Base-by-base conservation (phyloP, 1,140 invertebrate species). In the Nephila pilipes region DNA sequence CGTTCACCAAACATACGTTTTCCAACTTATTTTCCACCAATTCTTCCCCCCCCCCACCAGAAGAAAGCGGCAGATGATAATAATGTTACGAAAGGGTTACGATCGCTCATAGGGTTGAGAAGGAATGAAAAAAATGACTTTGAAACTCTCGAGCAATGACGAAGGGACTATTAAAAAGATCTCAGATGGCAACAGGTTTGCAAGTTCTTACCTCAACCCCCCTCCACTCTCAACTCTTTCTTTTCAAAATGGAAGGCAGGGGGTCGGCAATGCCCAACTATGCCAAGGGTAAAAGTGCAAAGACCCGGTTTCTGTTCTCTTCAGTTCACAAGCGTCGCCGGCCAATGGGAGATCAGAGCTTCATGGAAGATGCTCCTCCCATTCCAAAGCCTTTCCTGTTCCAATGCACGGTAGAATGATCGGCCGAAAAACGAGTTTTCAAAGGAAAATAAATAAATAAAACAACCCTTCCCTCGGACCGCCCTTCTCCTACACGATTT, bases 251-350 rank as follows among this genome's bases (percentile, higher is more conserved):
- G 38, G 60, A 92, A 85, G 80, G 81, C 80, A 92, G 81, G 90
- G 90, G 90, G 90, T 92, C 81, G 57, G 60, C 46, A 57, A 79
- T 89, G 75, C 55, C 36, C 80, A 92, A 92, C n/a, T 92, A 92
- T 92, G 90, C 90, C 90, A 92, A 92, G 90, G 90, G 90, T 92
- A 92, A 92, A 57, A 92, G 90, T 92, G 80, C 90, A 92, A 92
- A 85, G 90, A 92, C 90, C 90, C 90, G 90, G 55, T 83, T 85
- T 75, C 69, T 75, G 69, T 36, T 75, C 69, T 32, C 69, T 75
- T 79, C 55, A 85, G 29, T 55, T 29, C 75, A 58, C 75, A 90
- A 83, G 46, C 89, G 54, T 46, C n/a, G 5, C n/a, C 46, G 46
- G 20, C 90, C 90, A 92, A 92, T 92, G 12, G 22, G 79, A 69